Conservation (phyloP, 2,888 invertebrate species). For the Ennomos erosarius region DNA sequence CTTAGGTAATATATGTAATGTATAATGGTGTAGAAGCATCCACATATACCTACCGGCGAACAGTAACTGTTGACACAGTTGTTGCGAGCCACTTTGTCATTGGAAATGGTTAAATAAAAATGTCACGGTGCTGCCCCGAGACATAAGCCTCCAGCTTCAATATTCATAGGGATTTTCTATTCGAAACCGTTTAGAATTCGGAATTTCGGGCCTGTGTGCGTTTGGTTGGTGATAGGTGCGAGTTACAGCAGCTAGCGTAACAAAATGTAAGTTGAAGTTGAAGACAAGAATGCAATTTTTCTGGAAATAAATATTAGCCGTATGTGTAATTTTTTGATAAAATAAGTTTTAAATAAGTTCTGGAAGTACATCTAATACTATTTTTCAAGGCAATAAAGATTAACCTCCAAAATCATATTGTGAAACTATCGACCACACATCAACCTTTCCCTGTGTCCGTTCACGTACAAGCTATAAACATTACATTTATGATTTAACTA, state of each 20-base stretch:
- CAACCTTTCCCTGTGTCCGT: conserved; percentile 20
- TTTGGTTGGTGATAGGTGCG: conserved; percentile 8
- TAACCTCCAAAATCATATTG: neutral
- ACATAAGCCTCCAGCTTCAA: conserved; percentile 46
- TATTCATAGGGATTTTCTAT: conserved; percentile 59
- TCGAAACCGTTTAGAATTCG: conserved; percentile 57
- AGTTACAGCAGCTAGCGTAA: conserved; percentile 18
- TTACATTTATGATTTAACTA: conserved; percentile 6
- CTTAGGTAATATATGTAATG: conserved; percentile 16
- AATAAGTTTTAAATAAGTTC: no score
- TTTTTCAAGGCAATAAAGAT: no score
- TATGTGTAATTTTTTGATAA: no score
- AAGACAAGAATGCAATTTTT: no score
- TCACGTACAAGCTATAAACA: conserved; percentile 26
- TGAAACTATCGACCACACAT: conserved; percentile 5
- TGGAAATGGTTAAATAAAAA: conserved; percentile 65
- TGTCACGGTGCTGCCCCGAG: conserved; percentile 53
- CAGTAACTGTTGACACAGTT: conserved; percentile 72
- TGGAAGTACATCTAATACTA: no score
- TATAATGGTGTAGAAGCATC: conserved; percentile 25
- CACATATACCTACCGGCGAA: neutral
- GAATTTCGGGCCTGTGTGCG: conserved; percentile 48
- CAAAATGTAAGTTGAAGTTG: no score
- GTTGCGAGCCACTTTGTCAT: conserved; percentile 51
- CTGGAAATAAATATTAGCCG: no score